phyloP scores from a whole-genome alignment of 2,797 vertebrate genomes.

The Mormyrus proboscirostris region DNA sequence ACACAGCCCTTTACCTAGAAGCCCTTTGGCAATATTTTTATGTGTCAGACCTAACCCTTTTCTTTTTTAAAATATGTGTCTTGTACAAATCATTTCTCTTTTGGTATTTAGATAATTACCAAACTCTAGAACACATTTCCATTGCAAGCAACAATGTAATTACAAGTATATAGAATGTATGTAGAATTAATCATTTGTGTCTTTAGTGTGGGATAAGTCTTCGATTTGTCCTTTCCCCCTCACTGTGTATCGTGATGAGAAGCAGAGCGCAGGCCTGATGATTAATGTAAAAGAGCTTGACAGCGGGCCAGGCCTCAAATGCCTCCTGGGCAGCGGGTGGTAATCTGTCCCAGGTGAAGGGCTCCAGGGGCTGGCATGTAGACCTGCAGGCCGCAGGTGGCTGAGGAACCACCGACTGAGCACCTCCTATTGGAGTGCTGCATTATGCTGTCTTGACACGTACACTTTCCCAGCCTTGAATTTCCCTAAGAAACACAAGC shows the following conservation, averaged over 20 bases:
- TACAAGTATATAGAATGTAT: background rate
- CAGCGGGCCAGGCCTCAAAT: constrained; percentile 54
- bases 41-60: background rate
- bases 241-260: constrained; percentile 4
- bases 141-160: background rate
- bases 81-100: background rate
- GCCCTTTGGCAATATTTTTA: background rate
- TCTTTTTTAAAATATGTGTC: background rate
- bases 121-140: background rate
- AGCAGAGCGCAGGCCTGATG: constrained; percentile 40
- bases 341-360: constrained; percentile 67
- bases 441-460: constrained; percentile 32
- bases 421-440: constrained; percentile 4
- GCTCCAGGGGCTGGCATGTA: constrained; percentile 53
- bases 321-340: constrained; percentile 55
- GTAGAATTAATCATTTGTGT: constrained; percentile 15
- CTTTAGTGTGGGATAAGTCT: background rate
- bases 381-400: constrained; percentile 65
- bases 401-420: constrained; percentile 22
- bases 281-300: constrained; percentile 61
- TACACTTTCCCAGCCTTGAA: constrained; percentile 5
- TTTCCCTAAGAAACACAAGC: background rate
- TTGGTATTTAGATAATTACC: background rate
- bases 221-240: constrained; percentile 14
- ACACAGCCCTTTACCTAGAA: background rate